phyloP scores from a whole-genome alignment of 2,113 vertebrate species.

The Mustela lutreola region DNA sequence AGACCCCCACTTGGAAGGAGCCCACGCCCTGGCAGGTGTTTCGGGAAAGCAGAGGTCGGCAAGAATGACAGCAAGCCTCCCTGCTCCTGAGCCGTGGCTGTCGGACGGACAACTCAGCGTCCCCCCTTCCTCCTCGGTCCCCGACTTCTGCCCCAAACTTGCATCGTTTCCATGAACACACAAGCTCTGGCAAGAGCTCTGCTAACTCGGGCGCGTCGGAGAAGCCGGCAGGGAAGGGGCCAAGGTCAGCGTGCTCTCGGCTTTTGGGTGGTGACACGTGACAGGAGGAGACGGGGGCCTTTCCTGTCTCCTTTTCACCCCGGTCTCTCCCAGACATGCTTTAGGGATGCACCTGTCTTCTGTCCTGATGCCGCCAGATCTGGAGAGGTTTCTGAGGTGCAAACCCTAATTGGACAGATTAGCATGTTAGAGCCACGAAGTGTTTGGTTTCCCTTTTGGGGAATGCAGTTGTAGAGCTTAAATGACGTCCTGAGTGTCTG shows the following conservation, averaged over 20 bases:
- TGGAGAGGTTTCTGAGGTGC: not conserved
- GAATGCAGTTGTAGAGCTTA: no score
- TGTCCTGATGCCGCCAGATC: not conserved
- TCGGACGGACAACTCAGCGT: not conserved
- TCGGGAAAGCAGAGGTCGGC: not conserved
- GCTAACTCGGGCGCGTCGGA: not conserved
- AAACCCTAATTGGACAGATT: rapidly evolving
- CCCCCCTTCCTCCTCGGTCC: not conserved
- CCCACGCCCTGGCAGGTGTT: not conserved
- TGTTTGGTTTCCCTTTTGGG: not conserved
- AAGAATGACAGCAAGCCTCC: not conserved
- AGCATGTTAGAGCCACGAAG: not conserved
- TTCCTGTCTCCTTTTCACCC: rapidly evolving
- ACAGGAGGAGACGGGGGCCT: rapidly evolving
- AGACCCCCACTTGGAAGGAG: not conserved
- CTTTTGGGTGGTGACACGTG: no score
- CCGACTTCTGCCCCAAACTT: not conserved
- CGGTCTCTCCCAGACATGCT: rapidly evolving
- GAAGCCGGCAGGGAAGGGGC: not conserved
- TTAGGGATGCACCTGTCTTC: not conserved
- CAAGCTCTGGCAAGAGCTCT: not conserved
- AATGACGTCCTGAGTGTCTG: not conserved
- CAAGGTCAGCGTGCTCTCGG: not conserved
- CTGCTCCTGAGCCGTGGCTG: not conserved
- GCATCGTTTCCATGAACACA: not conserved